Percentiles rank a stretch among this genome's conserved stretches.
These are phyloP conservation scores for Drosophila sucinea DNA, from an alignment of 1,140 invertebrate genomes.

Conservation along the genomic window DNA sequence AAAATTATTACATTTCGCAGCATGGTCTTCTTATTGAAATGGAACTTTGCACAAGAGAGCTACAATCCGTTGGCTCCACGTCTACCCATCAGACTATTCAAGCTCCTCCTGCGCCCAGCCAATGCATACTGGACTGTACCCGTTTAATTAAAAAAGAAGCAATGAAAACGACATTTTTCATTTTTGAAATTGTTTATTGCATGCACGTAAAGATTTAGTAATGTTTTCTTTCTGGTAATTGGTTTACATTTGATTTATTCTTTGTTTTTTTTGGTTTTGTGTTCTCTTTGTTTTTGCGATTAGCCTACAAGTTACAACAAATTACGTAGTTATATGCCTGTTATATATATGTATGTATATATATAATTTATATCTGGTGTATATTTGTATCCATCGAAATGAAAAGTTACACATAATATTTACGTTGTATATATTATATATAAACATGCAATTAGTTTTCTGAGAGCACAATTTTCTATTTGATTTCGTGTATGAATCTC, in stretches of 20 bases:
- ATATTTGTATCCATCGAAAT: conserved; percentile 45
- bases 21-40: conserved; percentile 39
- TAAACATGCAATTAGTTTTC: conserved; percentile 54
- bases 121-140: conserved; percentile 36
- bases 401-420: conserved; percentile 45
- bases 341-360: conserved; percentile 50
- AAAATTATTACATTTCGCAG: not conserved
- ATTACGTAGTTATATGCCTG: conserved; percentile 67
- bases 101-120: conserved; percentile 23
- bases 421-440: conserved; percentile 8
- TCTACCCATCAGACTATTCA: conserved; percentile 26
- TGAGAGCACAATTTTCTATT: conserved; percentile 54
- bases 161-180: conserved; percentile 5
- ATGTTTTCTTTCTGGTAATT: conserved; percentile 49
- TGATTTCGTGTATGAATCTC: conserved; percentile 41
- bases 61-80: conserved; percentile 15
- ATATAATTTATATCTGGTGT: conserved; percentile 29
- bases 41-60: conserved; percentile 5
- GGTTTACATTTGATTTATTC: conserved; percentile 42
- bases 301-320: conserved; percentile 77
- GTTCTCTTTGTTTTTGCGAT: conserved; percentile 52
- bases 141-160: not conserved
- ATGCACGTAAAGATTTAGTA: conserved; percentile 77
- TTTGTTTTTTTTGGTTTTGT: conserved; percentile 25
- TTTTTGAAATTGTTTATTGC: conserved; percentile 65